Conservation (phyloP, 2,888 invertebrate species). For the Lithodes maja region DNA sequence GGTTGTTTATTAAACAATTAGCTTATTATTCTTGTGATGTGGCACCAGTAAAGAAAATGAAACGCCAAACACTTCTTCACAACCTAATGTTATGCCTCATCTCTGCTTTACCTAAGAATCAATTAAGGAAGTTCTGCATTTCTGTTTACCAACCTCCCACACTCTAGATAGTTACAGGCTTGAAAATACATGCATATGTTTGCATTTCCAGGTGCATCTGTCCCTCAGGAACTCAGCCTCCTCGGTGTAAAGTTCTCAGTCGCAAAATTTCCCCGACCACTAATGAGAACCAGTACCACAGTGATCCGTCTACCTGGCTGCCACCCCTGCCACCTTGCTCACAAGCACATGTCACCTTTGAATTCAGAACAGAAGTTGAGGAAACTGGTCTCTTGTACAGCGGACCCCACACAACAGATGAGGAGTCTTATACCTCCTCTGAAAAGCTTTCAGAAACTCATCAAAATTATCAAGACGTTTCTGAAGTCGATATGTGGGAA, state of each 20-base stretch:
- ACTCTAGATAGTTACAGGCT: too few species aligned
- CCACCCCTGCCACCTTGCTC: constrained; percentile 6
- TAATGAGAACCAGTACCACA: neutral
- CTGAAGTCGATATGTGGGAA: too few species aligned
- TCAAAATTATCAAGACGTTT: too few species aligned
- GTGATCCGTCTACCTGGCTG: constrained; percentile 3
- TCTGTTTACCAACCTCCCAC: too few species aligned
- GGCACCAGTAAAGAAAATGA: too few species aligned
- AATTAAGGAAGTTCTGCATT: too few species aligned
- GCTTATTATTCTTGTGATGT: too few species aligned
- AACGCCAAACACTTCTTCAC: too few species aligned
- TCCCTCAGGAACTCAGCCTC: constrained; percentile 2
- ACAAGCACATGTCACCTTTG: neutral
- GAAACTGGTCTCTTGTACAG: neutral
- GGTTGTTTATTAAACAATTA: too few species aligned
- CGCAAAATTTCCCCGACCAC: neutral
- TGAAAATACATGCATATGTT: too few species aligned
- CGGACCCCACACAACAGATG: neutral
- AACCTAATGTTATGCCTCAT: too few species aligned
- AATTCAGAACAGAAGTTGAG: neutral
- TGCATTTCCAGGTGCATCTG: constrained; percentile 6
- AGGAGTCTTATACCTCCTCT: neutral
- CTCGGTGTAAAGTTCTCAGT: constrained; percentile 18
- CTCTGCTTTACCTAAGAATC: too few species aligned
- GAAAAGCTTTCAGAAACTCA: neutral